These are phyloP conservation scores for Hydriomena furcata DNA, from an alignment of 2,888 invertebrate genomes.

Conservation along the genomic window DNA sequence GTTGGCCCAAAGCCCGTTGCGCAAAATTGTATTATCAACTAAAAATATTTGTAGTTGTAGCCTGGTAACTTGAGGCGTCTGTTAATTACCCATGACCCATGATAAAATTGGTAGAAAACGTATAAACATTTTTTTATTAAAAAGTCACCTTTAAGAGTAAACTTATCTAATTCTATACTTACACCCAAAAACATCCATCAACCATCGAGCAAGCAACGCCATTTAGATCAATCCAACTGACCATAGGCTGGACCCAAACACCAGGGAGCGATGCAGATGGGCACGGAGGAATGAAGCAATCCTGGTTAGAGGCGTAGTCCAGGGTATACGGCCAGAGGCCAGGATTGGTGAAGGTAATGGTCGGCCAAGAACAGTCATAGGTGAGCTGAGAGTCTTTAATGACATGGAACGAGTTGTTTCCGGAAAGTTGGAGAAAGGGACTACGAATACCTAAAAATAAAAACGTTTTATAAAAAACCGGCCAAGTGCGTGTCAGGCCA, in stretches of 20 bases:
- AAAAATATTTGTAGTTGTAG: too few species aligned
- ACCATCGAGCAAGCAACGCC: slow-evolving; percentile 82
- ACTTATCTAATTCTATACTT: too few species aligned
- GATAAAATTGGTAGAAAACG: too few species aligned
- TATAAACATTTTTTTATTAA: too few species aligned
- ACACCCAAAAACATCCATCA: slow-evolving; percentile 78
- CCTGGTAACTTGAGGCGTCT: too few species aligned
- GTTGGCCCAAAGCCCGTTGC: too few species aligned
- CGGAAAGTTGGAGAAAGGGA: slow-evolving; percentile 83
- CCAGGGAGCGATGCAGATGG: slow-evolving; percentile 83
- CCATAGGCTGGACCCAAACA: slow-evolving; percentile 87
- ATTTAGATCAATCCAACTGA: slow-evolving; percentile 75
- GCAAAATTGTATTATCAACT: too few species aligned
- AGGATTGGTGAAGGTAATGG: slow-evolving; percentile 59
- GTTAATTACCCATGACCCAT: too few species aligned
- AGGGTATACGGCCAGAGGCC: slow-evolving; percentile 88
- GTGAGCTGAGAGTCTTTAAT: slow-evolving; percentile 72
- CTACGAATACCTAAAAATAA: slow-evolving; percentile 70
- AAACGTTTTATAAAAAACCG: neutral
- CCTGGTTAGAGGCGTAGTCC: slow-evolving; percentile 82
- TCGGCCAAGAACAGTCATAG: slow-evolving; percentile 87
- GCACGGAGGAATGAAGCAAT: slow-evolving; percentile 82
- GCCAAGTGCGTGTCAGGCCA: too few species aligned
- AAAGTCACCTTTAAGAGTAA: too few species aligned
- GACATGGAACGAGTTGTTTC: slow-evolving; percentile 83